phyloP scores from a whole-genome alignment of 2,113 vertebrate species.

The Theristicus caerulescens region DNA sequence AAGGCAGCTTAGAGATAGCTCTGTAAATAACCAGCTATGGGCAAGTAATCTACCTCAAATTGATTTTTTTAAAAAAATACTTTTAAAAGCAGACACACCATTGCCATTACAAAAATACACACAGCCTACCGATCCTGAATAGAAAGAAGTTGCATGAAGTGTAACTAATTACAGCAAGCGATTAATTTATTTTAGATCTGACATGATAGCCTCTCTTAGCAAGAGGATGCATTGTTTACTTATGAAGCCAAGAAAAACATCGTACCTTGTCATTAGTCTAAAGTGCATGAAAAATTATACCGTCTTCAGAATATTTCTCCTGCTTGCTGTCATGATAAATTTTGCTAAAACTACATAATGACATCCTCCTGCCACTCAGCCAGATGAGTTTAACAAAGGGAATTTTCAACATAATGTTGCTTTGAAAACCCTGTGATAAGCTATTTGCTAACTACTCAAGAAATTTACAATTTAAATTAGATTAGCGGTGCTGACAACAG shows the following conservation, averaged over 20 bases:
- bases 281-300: not conserved
- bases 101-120: not conserved
- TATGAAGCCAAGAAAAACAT: not conserved
- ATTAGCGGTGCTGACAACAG: not conserved
- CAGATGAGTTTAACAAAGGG: not conserved
- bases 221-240: not conserved
- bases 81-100: not conserved
- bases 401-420: not conserved
- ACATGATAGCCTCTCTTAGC: not conserved
- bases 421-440: constrained; percentile 26
- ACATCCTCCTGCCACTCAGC: not conserved
- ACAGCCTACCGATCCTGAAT: not conserved
- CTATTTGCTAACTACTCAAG: not conserved
- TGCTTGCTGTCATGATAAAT: not conserved
- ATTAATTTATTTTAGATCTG: not conserved
- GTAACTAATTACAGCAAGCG: not conserved
- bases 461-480: constrained; percentile 20
- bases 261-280: not conserved
- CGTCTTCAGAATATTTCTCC: not conserved
- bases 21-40: not conserved
- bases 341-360: not conserved
- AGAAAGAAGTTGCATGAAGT: not conserved
- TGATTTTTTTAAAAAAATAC: not conserved
- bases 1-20: not conserved
- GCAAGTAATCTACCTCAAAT: not conserved